These are phyloP conservation scores for Eilema depressum DNA, from an alignment of 2,888 invertebrate species.

Conservation along the genomic window DNA sequence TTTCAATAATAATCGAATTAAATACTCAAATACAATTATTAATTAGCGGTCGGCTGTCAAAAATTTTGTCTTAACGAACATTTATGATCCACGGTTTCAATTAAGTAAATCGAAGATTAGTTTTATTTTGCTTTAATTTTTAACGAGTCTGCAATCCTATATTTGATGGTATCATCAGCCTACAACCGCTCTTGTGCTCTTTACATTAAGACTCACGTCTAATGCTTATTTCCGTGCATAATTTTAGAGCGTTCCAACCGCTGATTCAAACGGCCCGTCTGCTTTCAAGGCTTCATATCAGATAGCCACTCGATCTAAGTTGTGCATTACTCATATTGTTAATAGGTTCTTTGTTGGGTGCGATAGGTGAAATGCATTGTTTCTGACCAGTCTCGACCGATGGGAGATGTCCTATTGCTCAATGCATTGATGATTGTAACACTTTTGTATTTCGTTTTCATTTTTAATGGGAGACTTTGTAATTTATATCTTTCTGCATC, in stretches of 20 bases:
- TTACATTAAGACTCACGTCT: constrained; percentile 15
- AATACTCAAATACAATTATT: constrained; percentile 53
- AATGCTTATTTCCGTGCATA: constrained; percentile 25
- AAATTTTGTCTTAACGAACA: constrained; percentile 50
- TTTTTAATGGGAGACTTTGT: constrained; percentile 36
- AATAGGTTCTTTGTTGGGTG: constrained; percentile 76
- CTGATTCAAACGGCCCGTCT: constrained; percentile 55
- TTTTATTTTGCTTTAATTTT: constrained; percentile 47
- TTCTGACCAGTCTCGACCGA: constrained; percentile 54
- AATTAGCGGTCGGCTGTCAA: constrained; percentile 48
- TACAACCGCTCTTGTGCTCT: constrained; percentile 13
- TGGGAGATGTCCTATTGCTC: constrained; percentile 54
- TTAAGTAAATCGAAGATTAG: constrained; percentile 53
- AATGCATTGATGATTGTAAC: constrained; percentile 46
- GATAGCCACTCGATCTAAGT: constrained; percentile 74
- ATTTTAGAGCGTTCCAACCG: constrained; percentile 21
- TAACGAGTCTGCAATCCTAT: constrained; percentile 31
- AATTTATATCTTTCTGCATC: constrained; percentile 37
- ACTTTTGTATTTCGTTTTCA: constrained; percentile 40
- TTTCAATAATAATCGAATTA: constrained; percentile 48
- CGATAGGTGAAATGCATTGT: constrained; percentile 69
- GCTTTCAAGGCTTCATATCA: constrained; percentile 53
- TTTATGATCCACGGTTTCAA: constrained; percentile 56
- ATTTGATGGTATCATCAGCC: constrained; percentile 8
- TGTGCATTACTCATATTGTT: constrained; percentile 76